phyloP scores from a whole-genome alignment of 2,113 vertebrate genomes.

The Erinaceus europaeus region DNA sequence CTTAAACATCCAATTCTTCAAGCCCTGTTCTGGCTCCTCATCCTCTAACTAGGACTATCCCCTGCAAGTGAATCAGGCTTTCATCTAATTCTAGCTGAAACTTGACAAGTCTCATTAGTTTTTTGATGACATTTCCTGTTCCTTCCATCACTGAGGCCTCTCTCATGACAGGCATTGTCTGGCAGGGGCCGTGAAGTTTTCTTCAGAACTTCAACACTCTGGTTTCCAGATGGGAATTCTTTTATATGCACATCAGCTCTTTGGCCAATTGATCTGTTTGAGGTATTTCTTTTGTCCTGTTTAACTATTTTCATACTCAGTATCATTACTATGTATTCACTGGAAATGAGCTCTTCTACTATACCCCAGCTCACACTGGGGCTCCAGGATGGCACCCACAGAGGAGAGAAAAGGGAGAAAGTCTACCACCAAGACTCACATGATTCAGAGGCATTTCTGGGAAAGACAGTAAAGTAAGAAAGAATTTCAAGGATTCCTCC shows the following conservation, averaged over 20 bases:
- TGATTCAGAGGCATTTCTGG: slow-evolving; percentile 18
- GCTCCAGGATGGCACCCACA: not conserved
- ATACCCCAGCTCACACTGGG: not conserved
- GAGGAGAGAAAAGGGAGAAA: not conserved
- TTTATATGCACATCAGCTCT: slow-evolving; percentile 65
- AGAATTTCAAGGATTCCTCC: not conserved
- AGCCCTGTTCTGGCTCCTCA: slow-evolving; percentile 49
- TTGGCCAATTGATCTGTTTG: slow-evolving; percentile 49
- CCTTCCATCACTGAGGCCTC: slow-evolving; percentile 39
- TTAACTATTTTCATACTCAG: slow-evolving; percentile 55
- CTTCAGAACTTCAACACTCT: slow-evolving; percentile 65
- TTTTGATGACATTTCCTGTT: slow-evolving; percentile 63
- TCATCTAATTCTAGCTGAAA: slow-evolving; percentile 69
- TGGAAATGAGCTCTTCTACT: slow-evolving; percentile 5
- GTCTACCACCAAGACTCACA: not conserved
- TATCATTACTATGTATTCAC: slow-evolving; percentile 2
- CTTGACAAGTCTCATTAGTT: slow-evolving; percentile 62
- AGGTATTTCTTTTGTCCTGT: slow-evolving; percentile 59
- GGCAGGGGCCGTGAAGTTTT: slow-evolving; percentile 57
- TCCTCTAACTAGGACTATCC: slow-evolving; percentile 52
- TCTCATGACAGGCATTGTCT: slow-evolving; percentile 55
- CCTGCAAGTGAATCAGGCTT: slow-evolving; percentile 59
- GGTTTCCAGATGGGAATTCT: slow-evolving; percentile 66
- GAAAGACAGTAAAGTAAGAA: not conserved
- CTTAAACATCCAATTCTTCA: slow-evolving; percentile 50